Base-by-base conservation (phyloP, 2,888 invertebrate species). In the Phrixothrix hirtus region DNA sequence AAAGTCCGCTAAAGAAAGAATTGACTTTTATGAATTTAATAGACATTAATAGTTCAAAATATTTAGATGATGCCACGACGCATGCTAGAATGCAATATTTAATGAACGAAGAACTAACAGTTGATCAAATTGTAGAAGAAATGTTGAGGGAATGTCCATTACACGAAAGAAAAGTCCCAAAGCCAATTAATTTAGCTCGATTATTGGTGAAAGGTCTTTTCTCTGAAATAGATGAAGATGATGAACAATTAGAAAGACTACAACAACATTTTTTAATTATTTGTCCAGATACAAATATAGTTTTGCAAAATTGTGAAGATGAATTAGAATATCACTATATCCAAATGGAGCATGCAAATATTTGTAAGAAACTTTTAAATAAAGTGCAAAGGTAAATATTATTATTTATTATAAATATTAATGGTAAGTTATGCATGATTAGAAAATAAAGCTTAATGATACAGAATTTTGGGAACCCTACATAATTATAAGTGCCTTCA, bases 251-350 rank as follows among this genome's bases (percentile, higher is more conserved):
- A 13, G 66, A 71, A 30, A 59, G 61, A 38, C 48, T 73, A 36
- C 72, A 70, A 42, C 66, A 65, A 12, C 71, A 73, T 54, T 74
- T 74, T 48, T 56, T 71, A 10, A 64, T 68, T 6, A 63, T 68
- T 48, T 70, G 67, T 53, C 72, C 71, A 0, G 27, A 50, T 13
- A 43, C 42, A 6, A 55, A 55, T 35, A 15, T 55, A 12, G 10
- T 21, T 1, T 2, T 50, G 6, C 16, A 11, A n/a, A 15, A 38
- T 38, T 17, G 32, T 27, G 25, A 13, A 12, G 21, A 35, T 6
- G 31, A 13, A 10, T 15, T 30, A n/a, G 16, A 29, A 12, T 32
- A 41, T 32, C 27, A 15, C 6, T 49, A 46, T 38, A 10, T 50
- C 1, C 9, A 42, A 13, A 9, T 15, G 17, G 29, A 42, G 17